phyloP scores from a whole-genome alignment of 2,888 invertebrate genomes.

The Hypercompe scribonia region DNA sequence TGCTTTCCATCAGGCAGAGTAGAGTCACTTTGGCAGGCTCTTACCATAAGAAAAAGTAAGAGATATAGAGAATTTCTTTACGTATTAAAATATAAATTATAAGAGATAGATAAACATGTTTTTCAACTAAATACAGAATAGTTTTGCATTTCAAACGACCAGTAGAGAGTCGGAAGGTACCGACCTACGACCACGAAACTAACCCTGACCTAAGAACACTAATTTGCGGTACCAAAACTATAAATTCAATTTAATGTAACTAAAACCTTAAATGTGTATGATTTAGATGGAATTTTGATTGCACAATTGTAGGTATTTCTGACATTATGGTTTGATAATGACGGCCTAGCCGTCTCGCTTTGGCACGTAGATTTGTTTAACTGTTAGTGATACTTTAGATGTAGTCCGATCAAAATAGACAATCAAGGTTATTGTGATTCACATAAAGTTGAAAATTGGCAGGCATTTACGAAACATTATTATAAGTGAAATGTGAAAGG shows the following conservation, averaged over 20 bases:
- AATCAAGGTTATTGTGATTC: constrained; percentile 2
- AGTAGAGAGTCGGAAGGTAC: constrained; percentile 34
- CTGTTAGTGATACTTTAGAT: constrained; percentile 41
- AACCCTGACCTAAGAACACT: constrained; percentile 42
- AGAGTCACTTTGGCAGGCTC: too few relatives aligned
- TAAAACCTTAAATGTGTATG: neutral
- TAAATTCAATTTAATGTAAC: neutral
- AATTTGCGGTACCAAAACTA: neutral
- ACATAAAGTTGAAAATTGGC: neutral
- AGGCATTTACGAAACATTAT: neutral
- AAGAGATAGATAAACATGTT: too few relatives aligned
- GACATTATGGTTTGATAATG: constrained; percentile 11
- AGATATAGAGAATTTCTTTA: too few relatives aligned
- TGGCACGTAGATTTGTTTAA: constrained; percentile 35
- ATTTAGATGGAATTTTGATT: neutral
- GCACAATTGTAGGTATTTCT: constrained; percentile 11
- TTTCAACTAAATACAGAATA: too few relatives aligned
- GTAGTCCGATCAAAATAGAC: constrained; percentile 40
- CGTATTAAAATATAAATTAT: too few relatives aligned
- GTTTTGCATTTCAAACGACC: constrained; percentile 33
- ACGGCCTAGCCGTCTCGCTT: constrained; percentile 29
- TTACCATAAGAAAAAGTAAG: too few relatives aligned
- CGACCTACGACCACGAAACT: constrained; percentile 30
- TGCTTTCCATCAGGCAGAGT: too few relatives aligned
- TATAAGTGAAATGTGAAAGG: neutral